Base-by-base conservation (phyloP, 1,140 invertebrate genomes). In the Heliconius hewitsoni region DNA sequence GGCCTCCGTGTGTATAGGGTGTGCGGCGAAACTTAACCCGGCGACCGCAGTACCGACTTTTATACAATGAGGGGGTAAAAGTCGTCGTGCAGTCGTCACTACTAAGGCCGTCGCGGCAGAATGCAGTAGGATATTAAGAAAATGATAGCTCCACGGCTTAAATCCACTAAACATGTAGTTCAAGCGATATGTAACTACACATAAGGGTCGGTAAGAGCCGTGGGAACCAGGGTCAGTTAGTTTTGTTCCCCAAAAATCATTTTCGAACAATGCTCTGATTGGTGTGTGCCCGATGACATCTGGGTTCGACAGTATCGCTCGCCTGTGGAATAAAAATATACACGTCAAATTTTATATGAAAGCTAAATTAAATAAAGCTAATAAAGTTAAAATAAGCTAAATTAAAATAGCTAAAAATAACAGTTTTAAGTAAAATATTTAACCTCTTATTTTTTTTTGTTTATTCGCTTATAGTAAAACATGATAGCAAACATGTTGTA, bases 1-100 rank as follows among this genome's bases (percentile, higher is more conserved):
- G 1, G 98, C 98, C 95, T 99, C 99, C 42, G 98, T 98, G 94
- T 99, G 99, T 83, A 99, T 97, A 23, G 99, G 99, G 95, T 99
- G 99, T 0, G 98, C 97, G 57, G 99, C 98, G 95, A 99, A 99
- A 37, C 98, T 95, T 2, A 99, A 92, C 2, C 98, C 98, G 1
- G 98, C 96, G 23, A 98, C 95, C 74, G 97, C 96, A 18, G 97
- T 96, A 11, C 97, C 96, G 88, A 97, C 95, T 85, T 95, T 95
- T 78, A 95, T 95, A 83, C 93, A 95, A 76, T 95, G 94, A 76
- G 95, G 94, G 73, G 96, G 95, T 55, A 97, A 92, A 18, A 97
- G 91, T 55, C 96, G 95, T 72, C 96, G 95, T 13, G 97, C 97
- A 19, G 97, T 95, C 66, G 95, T 95, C 57, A 98, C 97, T 57